Conservation (phyloP, 2,797 vertebrate species). For the Gymnothorax javanicus region DNA sequence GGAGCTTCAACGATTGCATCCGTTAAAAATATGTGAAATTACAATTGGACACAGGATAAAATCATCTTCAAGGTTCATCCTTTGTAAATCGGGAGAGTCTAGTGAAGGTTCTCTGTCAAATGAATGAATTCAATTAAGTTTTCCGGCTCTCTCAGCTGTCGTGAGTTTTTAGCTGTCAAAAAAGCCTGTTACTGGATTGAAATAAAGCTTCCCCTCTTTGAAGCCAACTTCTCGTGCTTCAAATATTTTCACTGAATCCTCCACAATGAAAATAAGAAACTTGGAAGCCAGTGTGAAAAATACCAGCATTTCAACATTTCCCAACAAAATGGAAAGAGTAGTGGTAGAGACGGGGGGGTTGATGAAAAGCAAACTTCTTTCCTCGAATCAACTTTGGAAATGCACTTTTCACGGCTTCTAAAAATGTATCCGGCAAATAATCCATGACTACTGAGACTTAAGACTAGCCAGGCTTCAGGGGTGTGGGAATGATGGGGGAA, state of each 20-base stretch:
- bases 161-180: background rate
- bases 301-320: background rate
- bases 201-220: background rate
- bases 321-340: too few relatives aligned
- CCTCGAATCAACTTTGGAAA: background rate
- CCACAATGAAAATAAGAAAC: background rate
- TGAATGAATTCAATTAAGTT: background rate
- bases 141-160: background rate
- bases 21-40: background rate
- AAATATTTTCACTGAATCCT: background rate
- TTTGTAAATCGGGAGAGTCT: background rate
- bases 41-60: background rate
- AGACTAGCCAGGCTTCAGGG: background rate
- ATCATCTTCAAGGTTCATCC: background rate
- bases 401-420: background rate
- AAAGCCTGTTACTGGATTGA: background rate
- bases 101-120: background rate
- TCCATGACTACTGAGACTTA: background rate
- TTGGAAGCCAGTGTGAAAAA: background rate
- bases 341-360: background rate
- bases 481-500: background rate
- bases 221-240: background rate
- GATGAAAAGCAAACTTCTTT: background rate
- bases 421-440: constrained; percentile 2
- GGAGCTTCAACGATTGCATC: background rate